Conservation (phyloP, 1,140 invertebrate species). For the Drosophila malerkotliana region DNA sequence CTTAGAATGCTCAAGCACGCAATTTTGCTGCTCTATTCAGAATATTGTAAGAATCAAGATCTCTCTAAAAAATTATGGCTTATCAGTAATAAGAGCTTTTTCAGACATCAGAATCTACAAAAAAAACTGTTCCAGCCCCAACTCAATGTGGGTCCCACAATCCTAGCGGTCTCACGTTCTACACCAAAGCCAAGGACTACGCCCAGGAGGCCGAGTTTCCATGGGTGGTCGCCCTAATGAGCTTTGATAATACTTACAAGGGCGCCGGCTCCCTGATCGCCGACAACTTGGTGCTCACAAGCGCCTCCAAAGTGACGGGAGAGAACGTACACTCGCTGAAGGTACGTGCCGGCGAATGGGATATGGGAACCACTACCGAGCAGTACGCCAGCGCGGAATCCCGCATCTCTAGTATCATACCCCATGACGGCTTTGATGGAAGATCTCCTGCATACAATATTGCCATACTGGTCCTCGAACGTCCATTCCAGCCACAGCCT, state of each 20-base stretch:
- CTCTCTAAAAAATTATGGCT: too few relatives aligned
- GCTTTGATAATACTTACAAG: constrained; percentile 86
- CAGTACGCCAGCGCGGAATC: constrained; percentile 86
- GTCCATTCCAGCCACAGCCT: constrained; percentile 84
- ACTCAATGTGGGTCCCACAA: constrained; percentile 4
- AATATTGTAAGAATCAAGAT: too few relatives aligned
- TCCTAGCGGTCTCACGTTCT: not conserved
- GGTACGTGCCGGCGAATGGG: constrained; percentile 89
- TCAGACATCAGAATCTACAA: not conserved
- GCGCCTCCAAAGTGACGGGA: constrained; percentile 87
- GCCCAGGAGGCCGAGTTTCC: constrained; percentile 88
- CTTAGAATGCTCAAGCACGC: too few relatives aligned
- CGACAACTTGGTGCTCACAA: constrained; percentile 87
- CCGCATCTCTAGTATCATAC: constrained; percentile 84
- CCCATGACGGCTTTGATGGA: constrained; percentile 85
- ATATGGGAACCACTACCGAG: constrained; percentile 87
- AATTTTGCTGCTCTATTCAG: too few relatives aligned
- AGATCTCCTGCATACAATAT: constrained; percentile 85
- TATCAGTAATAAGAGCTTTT: not conserved
- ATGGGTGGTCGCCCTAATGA: constrained; percentile 93
- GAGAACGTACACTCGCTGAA: constrained; percentile 85
- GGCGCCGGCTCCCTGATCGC: constrained; percentile 89
- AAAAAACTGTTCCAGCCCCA: not conserved
- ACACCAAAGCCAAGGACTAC: too few relatives aligned
- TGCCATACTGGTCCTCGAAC: constrained; percentile 85